Percentiles rank a stretch among this genome's conserved stretches.
phyloP scores from a whole-genome alignment of 2,113 vertebrate species.

The Calidris pygmaea region DNA sequence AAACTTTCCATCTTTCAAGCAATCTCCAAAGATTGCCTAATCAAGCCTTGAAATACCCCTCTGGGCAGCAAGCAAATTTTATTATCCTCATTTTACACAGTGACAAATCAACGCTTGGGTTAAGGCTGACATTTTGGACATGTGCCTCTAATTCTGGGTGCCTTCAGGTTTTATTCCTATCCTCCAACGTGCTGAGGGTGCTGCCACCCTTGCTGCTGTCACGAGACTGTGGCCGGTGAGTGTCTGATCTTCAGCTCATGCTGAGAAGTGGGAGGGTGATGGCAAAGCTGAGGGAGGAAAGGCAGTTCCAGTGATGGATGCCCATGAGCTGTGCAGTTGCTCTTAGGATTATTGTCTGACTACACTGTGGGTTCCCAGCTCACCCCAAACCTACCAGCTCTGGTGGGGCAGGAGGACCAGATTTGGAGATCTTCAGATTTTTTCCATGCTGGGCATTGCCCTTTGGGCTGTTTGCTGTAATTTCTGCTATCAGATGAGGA shows the following conservation, averaged over 20 bases:
- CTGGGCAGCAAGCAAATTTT: not conserved
- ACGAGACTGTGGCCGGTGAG: accelerated
- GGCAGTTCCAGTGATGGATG: not conserved
- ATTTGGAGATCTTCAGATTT: not conserved
- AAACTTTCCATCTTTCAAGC: not conserved
- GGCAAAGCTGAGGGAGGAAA: not conserved
- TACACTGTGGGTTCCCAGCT: not conserved
- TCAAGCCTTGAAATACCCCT: not conserved
- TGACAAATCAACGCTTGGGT: not conserved
- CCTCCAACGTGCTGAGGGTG: accelerated
- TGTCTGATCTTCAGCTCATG: not conserved
- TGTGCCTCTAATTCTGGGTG: not conserved
- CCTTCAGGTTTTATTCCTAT: not conserved
- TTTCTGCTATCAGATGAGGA: not conserved
- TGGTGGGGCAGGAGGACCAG: not conserved
- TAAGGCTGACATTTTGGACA: not conserved
- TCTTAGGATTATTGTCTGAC: not conserved
- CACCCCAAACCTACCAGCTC: not conserved
- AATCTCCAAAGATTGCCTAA: not conserved
- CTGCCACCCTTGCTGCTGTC: not conserved
- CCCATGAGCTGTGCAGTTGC: accelerated
- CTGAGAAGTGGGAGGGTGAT: not conserved
- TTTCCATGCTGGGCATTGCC: not conserved
- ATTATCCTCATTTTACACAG: not conserved
- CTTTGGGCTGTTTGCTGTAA: not conserved